These are phyloP conservation scores for Nycticryphes semicollaris DNA, from an alignment of 2,113 vertebrate species.

Conservation along the genomic window DNA sequence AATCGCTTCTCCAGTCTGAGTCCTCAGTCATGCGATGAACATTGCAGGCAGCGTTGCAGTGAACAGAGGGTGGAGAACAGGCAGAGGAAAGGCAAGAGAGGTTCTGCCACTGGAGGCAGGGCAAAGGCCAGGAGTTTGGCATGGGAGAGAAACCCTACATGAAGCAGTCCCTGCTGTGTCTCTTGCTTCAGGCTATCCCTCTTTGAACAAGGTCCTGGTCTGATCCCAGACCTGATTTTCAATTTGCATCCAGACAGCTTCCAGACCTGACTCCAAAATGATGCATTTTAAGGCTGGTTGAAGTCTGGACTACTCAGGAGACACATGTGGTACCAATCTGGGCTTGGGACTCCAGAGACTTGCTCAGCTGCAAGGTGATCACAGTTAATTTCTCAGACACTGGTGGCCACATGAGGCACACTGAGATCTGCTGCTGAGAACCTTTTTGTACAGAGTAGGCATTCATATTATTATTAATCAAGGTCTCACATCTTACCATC, in stretches of 20 bases:
- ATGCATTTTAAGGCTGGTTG: background rate
- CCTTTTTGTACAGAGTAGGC: background rate
- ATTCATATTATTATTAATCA: background rate
- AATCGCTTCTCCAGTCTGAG: background rate
- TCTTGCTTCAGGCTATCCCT: background rate
- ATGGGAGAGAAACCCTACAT: background rate
- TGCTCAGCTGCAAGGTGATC: background rate
- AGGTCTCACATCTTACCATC: background rate
- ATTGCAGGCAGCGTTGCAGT: background rate
- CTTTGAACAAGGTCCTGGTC: background rate
- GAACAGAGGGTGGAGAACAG: background rate
- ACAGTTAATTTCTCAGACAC: background rate
- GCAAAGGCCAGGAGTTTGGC: background rate
- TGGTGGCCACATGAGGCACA: fast-evolving
- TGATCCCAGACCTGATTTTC: background rate
- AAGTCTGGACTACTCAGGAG: background rate
- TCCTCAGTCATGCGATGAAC: fast-evolving
- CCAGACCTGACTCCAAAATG: background rate
- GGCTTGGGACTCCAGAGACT: background rate
- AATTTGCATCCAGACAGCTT: background rate
- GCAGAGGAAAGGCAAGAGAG: background rate
- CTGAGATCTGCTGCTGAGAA: background rate
- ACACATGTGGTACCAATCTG: background rate
- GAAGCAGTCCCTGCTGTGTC: background rate
- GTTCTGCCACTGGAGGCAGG: background rate